Conservation (phyloP, 2,797 vertebrate species). For the Rachycentron canadum region DNA sequence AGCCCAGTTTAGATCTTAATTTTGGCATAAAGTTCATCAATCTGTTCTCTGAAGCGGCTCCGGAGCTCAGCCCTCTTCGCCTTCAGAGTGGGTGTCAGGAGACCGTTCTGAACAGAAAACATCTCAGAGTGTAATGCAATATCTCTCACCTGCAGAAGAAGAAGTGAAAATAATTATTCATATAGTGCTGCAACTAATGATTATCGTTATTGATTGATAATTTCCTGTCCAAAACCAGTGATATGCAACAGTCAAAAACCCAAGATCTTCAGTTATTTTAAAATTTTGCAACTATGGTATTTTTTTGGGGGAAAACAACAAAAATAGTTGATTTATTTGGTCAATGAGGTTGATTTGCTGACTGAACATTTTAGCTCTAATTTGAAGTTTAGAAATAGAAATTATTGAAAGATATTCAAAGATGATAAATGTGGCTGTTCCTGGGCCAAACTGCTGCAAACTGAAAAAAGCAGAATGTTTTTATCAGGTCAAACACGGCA, state of each 20-base stretch:
- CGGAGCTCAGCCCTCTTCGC: conserved; percentile 91
- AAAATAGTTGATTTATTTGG: background rate
- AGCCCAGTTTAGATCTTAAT: conserved; percentile 87
- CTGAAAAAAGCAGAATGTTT: background rate
- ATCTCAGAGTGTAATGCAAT: conserved; percentile 90
- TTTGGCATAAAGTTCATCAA: conserved; percentile 93
- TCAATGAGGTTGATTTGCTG: background rate
- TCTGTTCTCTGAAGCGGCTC: conserved; percentile 89
- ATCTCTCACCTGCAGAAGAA: conserved; percentile 89
- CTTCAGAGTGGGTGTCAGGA: conserved; percentile 97
- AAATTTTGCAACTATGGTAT: too few relatives aligned
- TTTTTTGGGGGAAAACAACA: background rate
- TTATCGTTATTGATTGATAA: too few relatives aligned
- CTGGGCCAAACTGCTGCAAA: background rate
- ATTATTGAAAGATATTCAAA: background rate
- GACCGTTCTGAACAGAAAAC: conserved; percentile 94
- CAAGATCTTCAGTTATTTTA: background rate
- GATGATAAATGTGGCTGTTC: background rate
- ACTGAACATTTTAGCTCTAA: background rate
- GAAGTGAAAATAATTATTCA: background rate
- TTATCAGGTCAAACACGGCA: background rate
- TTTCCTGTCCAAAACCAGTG: background rate
- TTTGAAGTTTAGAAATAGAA: background rate
- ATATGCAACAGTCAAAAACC: background rate
- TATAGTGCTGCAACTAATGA: background rate